A percentile compares a stretch with the other conserved stretches of the same genome.
phyloP scores from a whole-genome alignment of 2,888 invertebrate species.

The Sesia bembeciformis region DNA sequence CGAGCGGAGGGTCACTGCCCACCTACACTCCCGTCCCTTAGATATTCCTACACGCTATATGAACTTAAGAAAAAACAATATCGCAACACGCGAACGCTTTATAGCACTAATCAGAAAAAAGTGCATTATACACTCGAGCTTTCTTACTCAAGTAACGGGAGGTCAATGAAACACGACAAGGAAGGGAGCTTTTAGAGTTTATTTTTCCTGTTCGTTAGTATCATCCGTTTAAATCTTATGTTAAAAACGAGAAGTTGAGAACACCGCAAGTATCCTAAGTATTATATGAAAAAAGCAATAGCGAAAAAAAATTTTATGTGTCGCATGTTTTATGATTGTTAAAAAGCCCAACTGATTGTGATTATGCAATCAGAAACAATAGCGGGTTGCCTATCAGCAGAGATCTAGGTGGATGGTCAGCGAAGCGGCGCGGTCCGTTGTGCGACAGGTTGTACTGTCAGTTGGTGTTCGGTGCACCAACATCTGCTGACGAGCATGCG shows the following conservation, averaged over 20 bases:
- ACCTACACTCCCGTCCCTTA: constrained; percentile 50
- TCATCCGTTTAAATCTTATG: too few relatives aligned
- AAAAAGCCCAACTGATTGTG: neutral
- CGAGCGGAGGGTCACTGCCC: constrained; percentile 60
- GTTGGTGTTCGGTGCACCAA: constrained; percentile 48
- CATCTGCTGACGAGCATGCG: constrained; percentile 56
- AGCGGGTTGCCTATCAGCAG: constrained; percentile 47
- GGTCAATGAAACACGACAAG: constrained; percentile 34
- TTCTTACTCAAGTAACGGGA: constrained; percentile 24
- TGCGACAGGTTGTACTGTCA: constrained; percentile 68
- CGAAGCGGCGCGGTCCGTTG: constrained; percentile 67
- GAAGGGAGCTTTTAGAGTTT: constrained; percentile 15
- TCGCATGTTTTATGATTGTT: neutral
- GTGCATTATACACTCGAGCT: constrained; percentile 12
- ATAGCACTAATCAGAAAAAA: neutral
- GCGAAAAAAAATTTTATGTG: neutral
- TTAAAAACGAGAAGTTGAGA: too few relatives aligned
- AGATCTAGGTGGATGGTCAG: constrained; percentile 48
- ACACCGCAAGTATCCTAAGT: neutral
- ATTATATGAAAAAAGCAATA: neutral
- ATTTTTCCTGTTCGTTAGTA: too few relatives aligned
- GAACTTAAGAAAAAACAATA: constrained; percentile 45
- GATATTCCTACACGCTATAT: constrained; percentile 30
- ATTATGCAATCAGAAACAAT: constrained; percentile 40
- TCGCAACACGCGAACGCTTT: constrained; percentile 50